Conservation (phyloP, 2,113 vertebrate genomes). For the Mobula hypostoma region DNA sequence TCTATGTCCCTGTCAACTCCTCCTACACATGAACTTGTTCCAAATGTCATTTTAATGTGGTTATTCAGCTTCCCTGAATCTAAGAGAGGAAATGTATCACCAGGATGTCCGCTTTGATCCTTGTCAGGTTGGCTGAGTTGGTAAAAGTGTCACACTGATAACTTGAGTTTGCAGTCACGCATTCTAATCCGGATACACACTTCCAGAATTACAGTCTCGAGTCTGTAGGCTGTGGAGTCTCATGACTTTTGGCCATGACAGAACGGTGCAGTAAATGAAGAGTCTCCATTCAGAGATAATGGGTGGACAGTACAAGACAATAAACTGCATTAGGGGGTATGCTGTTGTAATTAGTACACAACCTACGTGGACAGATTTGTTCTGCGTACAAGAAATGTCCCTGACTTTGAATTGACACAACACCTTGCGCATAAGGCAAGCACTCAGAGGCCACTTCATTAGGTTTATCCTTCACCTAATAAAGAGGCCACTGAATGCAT, state of each 20-base stretch:
- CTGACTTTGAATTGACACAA: not conserved
- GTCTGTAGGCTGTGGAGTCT: not conserved
- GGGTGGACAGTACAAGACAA: not conserved
- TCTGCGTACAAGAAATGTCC: not conserved
- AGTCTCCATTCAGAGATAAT: not conserved
- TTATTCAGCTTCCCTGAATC: not conserved
- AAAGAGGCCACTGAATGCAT: too few relatives aligned
- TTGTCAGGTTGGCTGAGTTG: not conserved
- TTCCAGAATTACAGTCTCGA: not conserved
- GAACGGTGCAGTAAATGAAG: not conserved
- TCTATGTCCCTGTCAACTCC: too few relatives aligned
- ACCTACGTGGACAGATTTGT: not conserved
- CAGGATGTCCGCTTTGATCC: not conserved
- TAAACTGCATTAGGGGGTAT: not conserved
- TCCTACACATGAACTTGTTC: too few relatives aligned
- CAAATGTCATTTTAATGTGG: too few relatives aligned
- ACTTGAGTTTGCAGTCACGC: not conserved
- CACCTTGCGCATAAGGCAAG: not conserved
- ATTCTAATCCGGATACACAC: not conserved
- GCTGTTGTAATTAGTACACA: not conserved
- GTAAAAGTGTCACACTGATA: not conserved
- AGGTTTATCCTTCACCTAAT: too few relatives aligned
- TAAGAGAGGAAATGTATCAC: not conserved
- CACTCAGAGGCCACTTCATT: too few relatives aligned
- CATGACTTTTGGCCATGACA: not conserved